Conservation (phyloP, 2,113 vertebrate genomes). For the Erythrolamprus reginae region DNA sequence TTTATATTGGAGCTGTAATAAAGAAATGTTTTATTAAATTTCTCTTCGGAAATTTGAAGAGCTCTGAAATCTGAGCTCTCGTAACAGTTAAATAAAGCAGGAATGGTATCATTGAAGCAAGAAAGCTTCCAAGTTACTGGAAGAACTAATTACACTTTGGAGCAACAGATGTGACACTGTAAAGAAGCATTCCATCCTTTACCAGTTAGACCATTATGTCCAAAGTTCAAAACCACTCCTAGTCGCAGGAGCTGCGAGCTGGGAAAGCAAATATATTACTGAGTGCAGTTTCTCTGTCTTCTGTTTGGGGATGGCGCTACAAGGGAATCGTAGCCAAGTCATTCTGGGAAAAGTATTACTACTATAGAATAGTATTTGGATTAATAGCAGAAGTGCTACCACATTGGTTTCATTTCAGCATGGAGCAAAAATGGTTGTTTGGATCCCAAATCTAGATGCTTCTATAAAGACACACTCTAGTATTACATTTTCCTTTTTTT, state of each 20-base stretch:
- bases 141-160: neutral
- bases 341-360: neutral
- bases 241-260: neutral
- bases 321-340: neutral
- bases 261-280: neutral
- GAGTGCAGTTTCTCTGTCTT: neutral
- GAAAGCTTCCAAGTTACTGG: neutral
- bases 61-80: neutral
- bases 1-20: neutral
- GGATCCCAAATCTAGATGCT: neutral
- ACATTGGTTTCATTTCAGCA: neutral
- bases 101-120: neutral
- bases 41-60: neutral
- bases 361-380: neutral
- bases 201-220: neutral
- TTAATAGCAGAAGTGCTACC: neutral
- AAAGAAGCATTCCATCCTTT: neutral
- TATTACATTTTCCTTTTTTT: neutral
- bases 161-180: neutral
- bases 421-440: neutral
- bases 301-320: neutral
- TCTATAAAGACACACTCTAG: neutral
- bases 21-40: neutral
- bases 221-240: neutral
- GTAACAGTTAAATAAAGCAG: neutral